Base-by-base conservation (phyloP, 2,888 invertebrate genomes). In the Dicycla oo region DNA sequence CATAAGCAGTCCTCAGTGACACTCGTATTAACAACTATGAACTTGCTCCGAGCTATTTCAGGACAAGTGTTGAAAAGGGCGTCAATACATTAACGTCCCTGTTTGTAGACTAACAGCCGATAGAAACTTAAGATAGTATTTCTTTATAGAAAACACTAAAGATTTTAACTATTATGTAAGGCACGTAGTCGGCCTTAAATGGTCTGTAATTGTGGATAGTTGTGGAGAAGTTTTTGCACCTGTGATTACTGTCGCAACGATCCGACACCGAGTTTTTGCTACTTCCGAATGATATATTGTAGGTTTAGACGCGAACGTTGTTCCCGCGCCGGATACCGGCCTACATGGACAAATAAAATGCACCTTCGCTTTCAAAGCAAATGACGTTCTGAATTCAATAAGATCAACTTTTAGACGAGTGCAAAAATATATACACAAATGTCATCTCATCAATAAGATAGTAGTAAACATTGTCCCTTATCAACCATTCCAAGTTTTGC, bases 191-290 rank as follows among this genome's bases (percentile, higher is more conserved):
- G 76, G 84, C 95, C 94, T 89, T 95, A 95, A 93, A 94, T 93
- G 95, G 95, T 87, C 89, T 88, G 93, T 95, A 95, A 95, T 95
- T 94, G 94, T 92, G 91, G 93, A 91, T 89, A 92, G 91, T 90
- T 92, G 93, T 91, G 89, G 76, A 82, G 87, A 85, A 69, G 89
- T 94, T 95, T 94, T 95, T 95, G 92, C 89, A 62, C 80, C 88
- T 80, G 89, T 92, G 92, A 93, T 94, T 94, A 93, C 93, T 92
- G 93, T 91, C 93, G 89, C 91, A 86, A 88, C 88, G 88, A 91
- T 92, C 91, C 91, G 90, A 93, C 93, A 93, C 92, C 88, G 89
- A 91, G 93, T 94, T 95, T 95, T 94, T 92, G 88, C 91, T 86
- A 88, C 88, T 90, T 88, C 91, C 90, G 88, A 93, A 92, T 94